Evolutionary conservation across 2,888 invertebrate species (phyloP), one percentile per base, ranked within the genome.

Genomic region (Xanthia togata): DNA sequence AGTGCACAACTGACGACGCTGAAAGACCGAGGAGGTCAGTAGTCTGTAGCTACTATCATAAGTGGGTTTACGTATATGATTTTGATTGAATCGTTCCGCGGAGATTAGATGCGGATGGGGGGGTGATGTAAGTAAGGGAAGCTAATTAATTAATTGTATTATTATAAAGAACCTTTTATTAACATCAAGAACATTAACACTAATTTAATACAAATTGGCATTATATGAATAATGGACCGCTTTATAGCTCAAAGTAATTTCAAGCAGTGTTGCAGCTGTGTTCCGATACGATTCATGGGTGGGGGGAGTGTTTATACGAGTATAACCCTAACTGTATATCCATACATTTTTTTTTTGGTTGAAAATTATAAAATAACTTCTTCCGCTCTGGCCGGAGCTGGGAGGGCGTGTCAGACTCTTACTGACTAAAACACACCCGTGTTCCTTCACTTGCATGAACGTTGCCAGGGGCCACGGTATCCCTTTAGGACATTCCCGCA

Each of bases 1-100:
- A 87, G 67, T 78, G 73, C 74, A 70, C 78, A 79, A 76, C 79
- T 84, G 87, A 79, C 64, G 87, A 79, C 64, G 74, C 65, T 72
- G 83, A 78, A 50, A 80, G 67, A 74, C 72, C 2, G 53, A 20
- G 12, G 38, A 23, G 50, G 50, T n/a, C n/a, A n/a, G 26, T 31
- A 67, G 47, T 47, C 23, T 35, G 38, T 23, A 76, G 41, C 20
- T 63, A 41, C 23, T 17, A 3, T 4, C 41, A 47, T 12, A n/a
- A 35, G 35, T 65, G 55, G 14, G 50, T 81, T 44, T 23, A 44
- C 23, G 23, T 65, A 31, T 35, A 50, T 50, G 60, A 47, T 62
- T 79, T 83, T 78, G 67, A 78, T 82, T 62, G 83, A 78, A 78
- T 53, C 26, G 60, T 67, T 53, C 14, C 4, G 26, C 41, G 41